Percentiles rank a stretch among this genome's conserved stretches.
Evolutionary conservation across 2,888 invertebrate species (phyloP).

Genomic region (Enchytraeus crypticus): DNA sequence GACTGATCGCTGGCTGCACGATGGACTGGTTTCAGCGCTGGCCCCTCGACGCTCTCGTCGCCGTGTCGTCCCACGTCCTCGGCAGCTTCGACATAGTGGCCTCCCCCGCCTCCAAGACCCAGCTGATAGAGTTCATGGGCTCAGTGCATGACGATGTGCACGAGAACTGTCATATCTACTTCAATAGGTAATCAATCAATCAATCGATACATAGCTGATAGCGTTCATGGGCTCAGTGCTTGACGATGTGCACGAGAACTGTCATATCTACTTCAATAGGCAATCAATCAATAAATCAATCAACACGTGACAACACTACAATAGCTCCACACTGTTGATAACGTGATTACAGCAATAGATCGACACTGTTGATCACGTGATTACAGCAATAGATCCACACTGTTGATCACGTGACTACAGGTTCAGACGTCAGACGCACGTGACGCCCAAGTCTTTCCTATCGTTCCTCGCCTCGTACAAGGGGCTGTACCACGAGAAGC

Average conservation of each 20-base stretch:
- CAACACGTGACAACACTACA: constrained; percentile 32
- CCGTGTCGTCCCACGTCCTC: constrained; percentile 43
- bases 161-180: constrained; percentile 38
- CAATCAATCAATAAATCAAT: constrained; percentile 25
- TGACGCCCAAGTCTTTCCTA: constrained; percentile 80
- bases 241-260: constrained; percentile 38
- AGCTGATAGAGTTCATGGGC: constrained; percentile 42
- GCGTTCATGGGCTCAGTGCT: constrained; percentile 43
- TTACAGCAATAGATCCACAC: neutral
- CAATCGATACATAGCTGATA: constrained; percentile 34
- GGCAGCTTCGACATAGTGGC: constrained; percentile 35
- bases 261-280: constrained; percentile 43
- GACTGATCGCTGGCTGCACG: constrained; percentile 47
- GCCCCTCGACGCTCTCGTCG: constrained; percentile 45
- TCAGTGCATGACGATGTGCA: constrained; percentile 42
- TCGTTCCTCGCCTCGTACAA: constrained; percentile 76
- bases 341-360: neutral
- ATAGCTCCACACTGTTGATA: too few species aligned
- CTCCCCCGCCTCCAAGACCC: constrained; percentile 29
- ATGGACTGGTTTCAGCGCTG: constrained; percentile 48
- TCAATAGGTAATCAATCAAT: constrained; percentile 33
- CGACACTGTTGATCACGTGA: neutral
- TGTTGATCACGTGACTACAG: constrained; percentile 18
- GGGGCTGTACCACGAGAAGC: constrained; percentile 66
- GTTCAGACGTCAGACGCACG: constrained; percentile 68